Base-by-base conservation (phyloP, 92 coral and sea anemone genomes). In the Parazoanthus swiftii region DNA sequence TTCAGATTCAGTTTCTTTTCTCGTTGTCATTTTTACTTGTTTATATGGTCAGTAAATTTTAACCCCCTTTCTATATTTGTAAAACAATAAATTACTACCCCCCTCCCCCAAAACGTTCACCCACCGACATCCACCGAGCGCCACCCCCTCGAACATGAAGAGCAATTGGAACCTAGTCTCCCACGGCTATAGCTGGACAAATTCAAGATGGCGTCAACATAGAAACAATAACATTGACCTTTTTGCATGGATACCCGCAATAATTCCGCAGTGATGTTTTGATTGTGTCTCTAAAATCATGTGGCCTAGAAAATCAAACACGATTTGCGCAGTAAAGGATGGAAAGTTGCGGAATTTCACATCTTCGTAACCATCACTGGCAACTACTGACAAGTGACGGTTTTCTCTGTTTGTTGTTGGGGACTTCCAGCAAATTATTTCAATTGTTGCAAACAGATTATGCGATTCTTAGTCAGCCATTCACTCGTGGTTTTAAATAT, bases 391-490 rank as follows among this genome's bases (percentile, higher is more conserved):
- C 38, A 39, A 75, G 50, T 75, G 79, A 37, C 79, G 79, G 37
- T 78, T 78, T 48, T 42, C 5, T 15, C 50, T 4, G 50, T 46
- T 2, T 77, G 59, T 18, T 77, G 81, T 77, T 77, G 81, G 3
- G 50, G 5, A 77, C 81, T 77, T 77, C 81, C 81, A 77, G 66
- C 81, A 42, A 77, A 77, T 77, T 77, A 7, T 77, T 77, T 77
- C 81, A 77, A 4, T 42, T 77, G 65, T 46, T 23, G 66, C 1
- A 77, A 77, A 77, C 66, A 46, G 81, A 77, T n/a, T 77, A 44
- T 23, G 81, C 81, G 81, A 66, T 77, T 77, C 81, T 77, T 46
- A 77, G 65, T 77, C 63, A 77, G 81, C 81, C 81, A 44, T 77
- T 77, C 63, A 77, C 81, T 77, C 81, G n/a, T 39, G 35, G 81